These are phyloP conservation scores for Phymorhynchus buccinoides DNA, from an alignment of 1,140 invertebrate species.

Conservation along the genomic window DNA sequence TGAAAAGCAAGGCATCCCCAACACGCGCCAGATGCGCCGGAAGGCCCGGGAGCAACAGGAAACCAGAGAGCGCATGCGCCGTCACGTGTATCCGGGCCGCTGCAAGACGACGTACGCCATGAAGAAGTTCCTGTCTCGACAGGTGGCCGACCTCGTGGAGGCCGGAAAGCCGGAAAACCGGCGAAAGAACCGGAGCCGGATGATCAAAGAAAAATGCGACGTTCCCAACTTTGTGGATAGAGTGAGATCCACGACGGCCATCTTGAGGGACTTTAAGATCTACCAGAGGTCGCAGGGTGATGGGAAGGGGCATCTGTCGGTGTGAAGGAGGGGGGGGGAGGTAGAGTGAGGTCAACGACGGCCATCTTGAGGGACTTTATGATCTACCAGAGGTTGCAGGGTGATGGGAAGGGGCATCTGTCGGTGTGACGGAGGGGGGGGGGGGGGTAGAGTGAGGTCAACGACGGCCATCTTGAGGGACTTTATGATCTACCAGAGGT, in stretches of 20 bases:
- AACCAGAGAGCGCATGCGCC: neutral
- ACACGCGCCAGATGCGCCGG: neutral
- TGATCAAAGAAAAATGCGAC: neutral
- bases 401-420: no score
- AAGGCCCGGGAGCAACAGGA: neutral
- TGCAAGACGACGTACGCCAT: conserved; percentile 31
- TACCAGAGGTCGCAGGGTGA: neutral
- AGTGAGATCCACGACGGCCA: conserved; percentile 9
- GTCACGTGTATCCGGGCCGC: conserved; percentile 5
- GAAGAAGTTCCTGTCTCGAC: conserved; percentile 22
- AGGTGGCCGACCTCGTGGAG: conserved; percentile 15
- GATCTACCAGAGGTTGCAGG: no score
- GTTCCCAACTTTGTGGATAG: conserved; percentile 15
- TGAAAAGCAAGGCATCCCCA: conserved; percentile 7
- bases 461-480: conserved; percentile 20
- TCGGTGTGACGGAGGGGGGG: no score
- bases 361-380: no score
- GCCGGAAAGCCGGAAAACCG: neutral
- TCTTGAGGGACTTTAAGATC: neutral
- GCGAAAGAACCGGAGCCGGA: neutral
- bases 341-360: no score
- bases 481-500: neutral
- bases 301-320: neutral
- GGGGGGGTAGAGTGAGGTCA: no score
- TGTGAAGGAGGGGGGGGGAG: no score